Conservation (phyloP, 2,797 vertebrate genomes). For the Chaetodon trifasciatus region DNA sequence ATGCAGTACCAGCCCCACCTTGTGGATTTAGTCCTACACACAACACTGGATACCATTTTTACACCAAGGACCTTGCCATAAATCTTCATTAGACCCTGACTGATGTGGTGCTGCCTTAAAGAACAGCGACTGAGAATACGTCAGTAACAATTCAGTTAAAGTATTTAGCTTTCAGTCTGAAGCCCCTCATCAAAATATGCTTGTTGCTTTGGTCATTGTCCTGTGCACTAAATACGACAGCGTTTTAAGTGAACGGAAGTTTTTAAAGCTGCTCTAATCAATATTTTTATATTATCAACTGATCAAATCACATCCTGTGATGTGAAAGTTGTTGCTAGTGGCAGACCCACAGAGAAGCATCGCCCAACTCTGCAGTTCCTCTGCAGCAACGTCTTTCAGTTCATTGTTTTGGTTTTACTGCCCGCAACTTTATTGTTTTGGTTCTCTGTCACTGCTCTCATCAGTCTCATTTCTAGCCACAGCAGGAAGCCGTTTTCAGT, state of each 20-base stretch:
- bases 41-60: not conserved
- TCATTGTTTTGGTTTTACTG: constrained; percentile 4
- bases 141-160: not conserved
- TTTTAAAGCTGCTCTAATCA: not conserved
- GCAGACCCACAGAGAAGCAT: not conserved
- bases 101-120: not conserved
- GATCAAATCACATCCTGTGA: not conserved
- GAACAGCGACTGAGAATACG: not conserved
- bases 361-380: not conserved
- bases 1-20: constrained; percentile 48
- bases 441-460: not conserved
- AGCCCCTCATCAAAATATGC: not conserved
- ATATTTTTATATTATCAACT: not conserved
- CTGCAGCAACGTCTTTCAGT: not conserved
- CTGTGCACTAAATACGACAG: not conserved
- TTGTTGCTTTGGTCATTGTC: not conserved
- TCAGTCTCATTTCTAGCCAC: not conserved
- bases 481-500: not conserved
- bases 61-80: not conserved
- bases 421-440: not conserved
- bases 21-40: constrained; percentile 36
- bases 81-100: not conserved
- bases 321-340: not conserved
- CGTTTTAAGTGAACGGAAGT: not conserved
- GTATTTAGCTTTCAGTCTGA: not conserved